Evolutionary conservation across 2,888 invertebrate species (phyloP).

Genomic region (Petrophora chlorosata): DNA sequence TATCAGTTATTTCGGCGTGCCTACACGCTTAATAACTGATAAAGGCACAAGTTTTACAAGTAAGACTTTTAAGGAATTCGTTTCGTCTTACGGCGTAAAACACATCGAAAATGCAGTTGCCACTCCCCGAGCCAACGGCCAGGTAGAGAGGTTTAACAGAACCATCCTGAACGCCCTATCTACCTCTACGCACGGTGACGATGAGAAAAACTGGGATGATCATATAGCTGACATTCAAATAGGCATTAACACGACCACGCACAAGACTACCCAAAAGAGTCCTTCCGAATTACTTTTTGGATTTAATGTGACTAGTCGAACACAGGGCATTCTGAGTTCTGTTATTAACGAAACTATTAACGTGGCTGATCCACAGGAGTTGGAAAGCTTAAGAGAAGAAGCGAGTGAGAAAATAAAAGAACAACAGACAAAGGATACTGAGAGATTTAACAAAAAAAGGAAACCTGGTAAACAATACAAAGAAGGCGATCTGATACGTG

Average conservation of each 20-base stretch:
- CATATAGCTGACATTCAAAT: neutral
- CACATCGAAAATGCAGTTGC: conserved; percentile 23
- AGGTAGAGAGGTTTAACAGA: neutral
- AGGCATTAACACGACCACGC: neutral
- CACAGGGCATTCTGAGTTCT: neutral
- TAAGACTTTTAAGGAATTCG: conserved; percentile 4
- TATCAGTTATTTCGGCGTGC: conserved; percentile 11
- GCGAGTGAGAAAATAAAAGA: neutral
- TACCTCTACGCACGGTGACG: neutral
- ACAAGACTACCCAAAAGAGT: neutral
- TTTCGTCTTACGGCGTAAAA: conserved; percentile 10
- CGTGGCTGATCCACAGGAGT: neutral
- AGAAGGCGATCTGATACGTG: neutral
- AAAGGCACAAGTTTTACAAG: conserved; percentile 18
- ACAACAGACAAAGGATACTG: neutral
- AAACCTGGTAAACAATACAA: neutral
- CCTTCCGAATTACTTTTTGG: neutral
- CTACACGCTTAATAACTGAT: conserved; percentile 17
- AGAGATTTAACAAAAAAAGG: neutral
- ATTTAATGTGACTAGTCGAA: neutral
- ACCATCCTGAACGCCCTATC: conserved; percentile 10
- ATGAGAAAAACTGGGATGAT: neutral
- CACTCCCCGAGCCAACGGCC: conserved; percentile 1
- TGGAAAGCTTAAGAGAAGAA: neutral
- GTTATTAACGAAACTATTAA: neutral